Evolutionary conservation across 2,113 vertebrate species (phyloP).

Genomic region (Tetrax tetrax): DNA sequence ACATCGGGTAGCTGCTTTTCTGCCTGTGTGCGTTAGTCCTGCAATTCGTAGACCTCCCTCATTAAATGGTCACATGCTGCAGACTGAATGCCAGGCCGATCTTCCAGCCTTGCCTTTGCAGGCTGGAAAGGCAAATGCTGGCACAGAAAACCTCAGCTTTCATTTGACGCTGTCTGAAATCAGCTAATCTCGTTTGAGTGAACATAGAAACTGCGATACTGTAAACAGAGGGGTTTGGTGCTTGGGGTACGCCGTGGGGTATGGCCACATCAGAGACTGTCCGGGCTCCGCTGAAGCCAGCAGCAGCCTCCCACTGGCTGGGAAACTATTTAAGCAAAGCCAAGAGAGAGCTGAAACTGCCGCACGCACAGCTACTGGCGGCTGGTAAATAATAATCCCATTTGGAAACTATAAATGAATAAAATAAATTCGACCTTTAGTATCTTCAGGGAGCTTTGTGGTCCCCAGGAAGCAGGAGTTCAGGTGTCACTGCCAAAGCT

Average conservation of each 20-base stretch:
- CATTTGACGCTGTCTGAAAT: slow-evolving; percentile 38
- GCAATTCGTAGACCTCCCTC: slow-evolving; percentile 20
- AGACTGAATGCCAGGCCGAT: slow-evolving; percentile 17
- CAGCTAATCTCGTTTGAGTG: neutral
- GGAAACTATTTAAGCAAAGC: neutral
- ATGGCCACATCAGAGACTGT: neutral
- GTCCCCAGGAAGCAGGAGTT: neutral
- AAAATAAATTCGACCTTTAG: neutral
- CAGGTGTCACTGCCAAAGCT: neutral
- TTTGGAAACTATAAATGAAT: neutral
- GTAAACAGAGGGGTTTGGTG: neutral
- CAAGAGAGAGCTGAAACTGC: neutral
- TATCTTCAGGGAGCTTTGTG: neutral
- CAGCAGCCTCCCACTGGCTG: neutral
- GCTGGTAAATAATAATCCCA: neutral
- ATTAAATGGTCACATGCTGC: slow-evolving; percentile 65
- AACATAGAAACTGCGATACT: neutral
- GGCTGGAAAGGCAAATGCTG: slow-evolving; percentile 33
- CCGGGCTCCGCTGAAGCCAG: neutral
- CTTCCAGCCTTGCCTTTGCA: slow-evolving; percentile 46
- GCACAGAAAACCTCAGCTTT: slow-evolving; percentile 34
- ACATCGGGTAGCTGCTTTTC: neutral
- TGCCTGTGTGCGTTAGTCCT: neutral
- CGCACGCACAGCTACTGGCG: neutral
- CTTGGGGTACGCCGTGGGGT: neutral